Evolutionary conservation across 2,113 vertebrate species (phyloP).

Genomic region (Oenanthe oenanthe): DNA sequence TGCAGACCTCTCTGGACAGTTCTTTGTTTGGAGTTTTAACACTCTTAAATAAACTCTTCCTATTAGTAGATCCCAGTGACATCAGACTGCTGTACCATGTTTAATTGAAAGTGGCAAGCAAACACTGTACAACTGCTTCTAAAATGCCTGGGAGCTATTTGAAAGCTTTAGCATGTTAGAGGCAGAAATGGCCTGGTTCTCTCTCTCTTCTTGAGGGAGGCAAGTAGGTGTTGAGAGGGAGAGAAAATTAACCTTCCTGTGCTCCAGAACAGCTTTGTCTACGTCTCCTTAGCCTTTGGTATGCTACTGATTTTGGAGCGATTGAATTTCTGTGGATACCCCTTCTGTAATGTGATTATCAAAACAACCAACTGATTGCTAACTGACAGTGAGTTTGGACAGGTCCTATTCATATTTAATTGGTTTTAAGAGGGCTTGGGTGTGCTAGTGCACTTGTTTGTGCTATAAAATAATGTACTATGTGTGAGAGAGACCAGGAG

Average conservation of each 20-base stretch:
- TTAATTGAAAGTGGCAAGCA: slow-evolving; percentile 64
- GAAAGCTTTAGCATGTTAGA: slow-evolving; percentile 58
- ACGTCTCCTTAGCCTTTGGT: not conserved
- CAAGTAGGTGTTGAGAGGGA: not conserved
- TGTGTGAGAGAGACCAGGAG: not conserved
- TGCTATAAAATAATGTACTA: not conserved
- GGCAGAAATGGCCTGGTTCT: slow-evolving; percentile 40
- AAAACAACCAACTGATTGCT: slow-evolving; percentile 69
- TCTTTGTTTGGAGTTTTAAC: not conserved
- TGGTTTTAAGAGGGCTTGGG: slow-evolving; percentile 48
- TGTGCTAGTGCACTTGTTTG: not conserved
- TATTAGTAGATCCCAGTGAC: not conserved
- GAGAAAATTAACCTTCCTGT: slow-evolving; percentile 1
- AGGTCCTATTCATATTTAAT: slow-evolving; percentile 72
- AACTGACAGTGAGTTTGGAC: slow-evolving; percentile 65
- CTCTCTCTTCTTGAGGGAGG: not conserved
- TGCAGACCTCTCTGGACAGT: not conserved
- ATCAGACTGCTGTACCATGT: slow-evolving; percentile 35
- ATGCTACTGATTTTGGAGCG: slow-evolving; percentile 42
- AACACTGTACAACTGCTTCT: slow-evolving; percentile 35
- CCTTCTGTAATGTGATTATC: slow-evolving; percentile 65
- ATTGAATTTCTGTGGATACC: slow-evolving; percentile 67
- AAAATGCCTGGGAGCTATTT: slow-evolving; percentile 45
- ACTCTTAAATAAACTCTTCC: not conserved
- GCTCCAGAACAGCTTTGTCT: not conserved